Conservation (phyloP, 2,113 vertebrate genomes). For the Rhabdomys dilectus region DNA sequence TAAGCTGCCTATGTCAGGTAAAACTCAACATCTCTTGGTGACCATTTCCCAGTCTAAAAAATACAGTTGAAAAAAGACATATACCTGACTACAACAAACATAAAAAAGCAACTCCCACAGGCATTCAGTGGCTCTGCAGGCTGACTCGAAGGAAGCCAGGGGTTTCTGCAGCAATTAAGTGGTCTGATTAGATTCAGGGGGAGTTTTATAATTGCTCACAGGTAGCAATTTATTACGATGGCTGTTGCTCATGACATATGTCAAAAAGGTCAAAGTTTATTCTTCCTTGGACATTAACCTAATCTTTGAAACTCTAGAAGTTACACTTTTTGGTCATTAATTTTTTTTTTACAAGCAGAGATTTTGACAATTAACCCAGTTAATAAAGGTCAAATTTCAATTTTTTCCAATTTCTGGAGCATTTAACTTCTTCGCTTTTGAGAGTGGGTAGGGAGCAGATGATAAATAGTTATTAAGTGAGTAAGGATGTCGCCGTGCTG, state of each 20-base stretch:
- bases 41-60: conserved; percentile 57
- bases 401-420: conserved; percentile 91
- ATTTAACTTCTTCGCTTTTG: conserved; percentile 89
- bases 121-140: conserved; percentile 66
- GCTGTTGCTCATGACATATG: conserved; percentile 88
- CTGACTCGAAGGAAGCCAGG: conserved; percentile 73
- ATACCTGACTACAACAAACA: neutral
- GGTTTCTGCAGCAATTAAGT: conserved; percentile 87
- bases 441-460: conserved; percentile 88
- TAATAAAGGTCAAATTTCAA: conserved; percentile 93
- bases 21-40: neutral
- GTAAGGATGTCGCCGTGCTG: conserved; percentile 83
- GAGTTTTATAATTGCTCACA: conserved; percentile 88
- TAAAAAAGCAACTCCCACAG: neutral
- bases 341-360: conserved; percentile 89
- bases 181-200: conserved; percentile 85
- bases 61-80: conserved; percentile 22
- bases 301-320: conserved; percentile 88
- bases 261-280: conserved; percentile 90
- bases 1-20: neutral
- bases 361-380: conserved; percentile 93
- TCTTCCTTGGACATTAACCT: conserved; percentile 89
- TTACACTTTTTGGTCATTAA: conserved; percentile 91
- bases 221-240: conserved; percentile 88
- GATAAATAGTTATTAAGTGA: conserved; percentile 90